These are phyloP conservation scores for Carduelis carduelis DNA, from an alignment of 2,797 vertebrate species.

Conservation along the genomic window DNA sequence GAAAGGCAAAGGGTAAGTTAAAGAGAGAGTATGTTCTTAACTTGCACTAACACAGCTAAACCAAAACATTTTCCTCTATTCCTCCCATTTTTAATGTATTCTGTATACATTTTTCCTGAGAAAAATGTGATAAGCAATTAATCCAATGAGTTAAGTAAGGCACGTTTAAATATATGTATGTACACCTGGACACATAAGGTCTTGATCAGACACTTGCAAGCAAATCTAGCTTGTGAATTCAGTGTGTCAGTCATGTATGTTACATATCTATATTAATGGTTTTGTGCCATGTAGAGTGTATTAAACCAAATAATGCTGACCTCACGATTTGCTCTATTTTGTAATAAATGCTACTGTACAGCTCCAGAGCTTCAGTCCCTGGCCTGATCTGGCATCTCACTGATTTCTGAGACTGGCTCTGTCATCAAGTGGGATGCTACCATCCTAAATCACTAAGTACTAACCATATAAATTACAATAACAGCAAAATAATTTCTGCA, in stretches of 20 bases:
- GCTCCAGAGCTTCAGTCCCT: not conserved
- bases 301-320: not conserved
- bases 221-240: slow-evolving; percentile 12
- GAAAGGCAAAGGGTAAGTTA: slow-evolving; percentile 96
- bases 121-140: slow-evolving; percentile 58
- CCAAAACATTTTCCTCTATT: not conserved
- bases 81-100: not conserved
- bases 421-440: not conserved
- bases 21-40: slow-evolving; percentile 60
- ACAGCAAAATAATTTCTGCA: not conserved
- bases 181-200: not conserved
- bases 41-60: slow-evolving; percentile 72
- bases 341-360: not conserved
- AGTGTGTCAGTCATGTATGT: not conserved
- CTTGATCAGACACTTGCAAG: slow-evolving; percentile 3
- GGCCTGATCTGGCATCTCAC: not conserved
- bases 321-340: not conserved
- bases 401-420: not conserved
- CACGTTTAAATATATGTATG: not conserved
- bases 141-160: slow-evolving; percentile 10
- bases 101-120: not conserved
- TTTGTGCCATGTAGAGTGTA: not conserved
- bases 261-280: not conserved
- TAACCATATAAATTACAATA: not conserved
- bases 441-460: not conserved